Conservation (phyloP, 2,797 vertebrate species). For the Catostomus latipinnis region DNA sequence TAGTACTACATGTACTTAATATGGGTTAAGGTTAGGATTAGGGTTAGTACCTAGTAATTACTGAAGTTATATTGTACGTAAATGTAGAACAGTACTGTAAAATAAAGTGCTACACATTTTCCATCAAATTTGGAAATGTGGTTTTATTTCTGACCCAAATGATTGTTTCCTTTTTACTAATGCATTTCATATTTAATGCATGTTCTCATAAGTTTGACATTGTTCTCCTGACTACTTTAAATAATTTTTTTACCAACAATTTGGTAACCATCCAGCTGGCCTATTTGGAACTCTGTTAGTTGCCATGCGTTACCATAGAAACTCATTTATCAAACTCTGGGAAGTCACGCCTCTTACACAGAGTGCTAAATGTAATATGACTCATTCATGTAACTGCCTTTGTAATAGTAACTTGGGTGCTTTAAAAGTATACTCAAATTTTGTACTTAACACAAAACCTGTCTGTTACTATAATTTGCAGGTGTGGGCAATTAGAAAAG, state of each 20-base stretch:
- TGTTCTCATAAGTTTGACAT: background rate
- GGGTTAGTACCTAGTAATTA: no score
- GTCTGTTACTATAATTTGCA: conserved; percentile 56
- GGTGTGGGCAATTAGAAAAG: conserved; percentile 83
- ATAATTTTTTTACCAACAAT: background rate
- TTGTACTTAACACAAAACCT: no score
- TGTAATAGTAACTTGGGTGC: no score
- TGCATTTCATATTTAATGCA: background rate
- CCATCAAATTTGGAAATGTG: no score
- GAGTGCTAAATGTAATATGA: background rate
- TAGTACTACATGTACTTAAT: no score
- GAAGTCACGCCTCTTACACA: background rate
- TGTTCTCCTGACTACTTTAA: background rate
- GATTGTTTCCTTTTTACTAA: background rate
- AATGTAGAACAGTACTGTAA: no score
- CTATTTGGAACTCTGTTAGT: background rate
- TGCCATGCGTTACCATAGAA: conserved; percentile 2
- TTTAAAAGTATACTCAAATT: background rate
- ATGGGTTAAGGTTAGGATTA: no score
- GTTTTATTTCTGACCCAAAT: background rate
- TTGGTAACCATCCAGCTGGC: background rate
- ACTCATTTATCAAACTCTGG: background rate
- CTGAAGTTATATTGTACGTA: no score
- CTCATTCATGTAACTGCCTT: background rate
- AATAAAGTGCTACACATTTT: no score